A percentile compares a stretch with the other conserved stretches of the same genome.
Conservation (phyloP, 2,888 invertebrate genomes). For the Pandemis cinnamomeana region DNA sequence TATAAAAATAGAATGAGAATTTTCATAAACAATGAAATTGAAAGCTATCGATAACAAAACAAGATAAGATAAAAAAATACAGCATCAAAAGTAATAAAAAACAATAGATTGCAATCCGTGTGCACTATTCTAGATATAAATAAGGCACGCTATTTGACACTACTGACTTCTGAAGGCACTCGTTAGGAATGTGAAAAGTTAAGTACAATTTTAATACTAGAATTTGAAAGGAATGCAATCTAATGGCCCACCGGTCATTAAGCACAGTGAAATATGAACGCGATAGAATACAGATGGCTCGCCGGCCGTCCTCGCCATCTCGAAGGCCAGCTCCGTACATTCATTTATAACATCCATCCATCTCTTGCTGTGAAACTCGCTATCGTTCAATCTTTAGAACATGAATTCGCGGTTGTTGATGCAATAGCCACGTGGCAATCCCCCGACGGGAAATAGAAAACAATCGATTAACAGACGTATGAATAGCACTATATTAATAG, state of each 20-base stretch:
- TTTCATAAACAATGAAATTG: conserved; percentile 13
- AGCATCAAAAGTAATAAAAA: conserved; percentile 8
- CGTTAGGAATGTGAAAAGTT: conserved; percentile 30
- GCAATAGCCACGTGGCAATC: conserved; percentile 49
- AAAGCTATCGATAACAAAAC: conserved; percentile 21
- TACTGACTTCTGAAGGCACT: conserved; percentile 43
- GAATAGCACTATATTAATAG: conserved; percentile 40
- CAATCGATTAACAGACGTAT: conserved; percentile 29
- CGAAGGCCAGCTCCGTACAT: conserved; percentile 61
- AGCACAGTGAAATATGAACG: conserved; percentile 28
- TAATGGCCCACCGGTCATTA: conserved; percentile 26
- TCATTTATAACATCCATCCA: conserved; percentile 30
- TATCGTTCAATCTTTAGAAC: conserved; percentile 52
- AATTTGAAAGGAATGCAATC: conserved; percentile 28
- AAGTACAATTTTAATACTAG: conserved; percentile 40
- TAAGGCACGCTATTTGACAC: conserved; percentile 71
- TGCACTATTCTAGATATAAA: conserved; percentile 51
- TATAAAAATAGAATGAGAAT: conserved; percentile 6
- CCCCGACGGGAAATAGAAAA: conserved; percentile 31
- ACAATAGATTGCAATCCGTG: conserved; percentile 32
- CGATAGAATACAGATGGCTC: conserved; percentile 16
- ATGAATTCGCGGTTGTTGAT: conserved; percentile 51
- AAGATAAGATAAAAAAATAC: conserved; percentile 16
- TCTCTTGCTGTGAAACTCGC: conserved; percentile 48
- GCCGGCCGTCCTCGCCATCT: conserved; percentile 39